Evolutionary conservation across 2,888 invertebrate genomes (phyloP), one percentile per base, ranked within the genome.

Genomic region (Rhyacophila evoluta): DNA sequence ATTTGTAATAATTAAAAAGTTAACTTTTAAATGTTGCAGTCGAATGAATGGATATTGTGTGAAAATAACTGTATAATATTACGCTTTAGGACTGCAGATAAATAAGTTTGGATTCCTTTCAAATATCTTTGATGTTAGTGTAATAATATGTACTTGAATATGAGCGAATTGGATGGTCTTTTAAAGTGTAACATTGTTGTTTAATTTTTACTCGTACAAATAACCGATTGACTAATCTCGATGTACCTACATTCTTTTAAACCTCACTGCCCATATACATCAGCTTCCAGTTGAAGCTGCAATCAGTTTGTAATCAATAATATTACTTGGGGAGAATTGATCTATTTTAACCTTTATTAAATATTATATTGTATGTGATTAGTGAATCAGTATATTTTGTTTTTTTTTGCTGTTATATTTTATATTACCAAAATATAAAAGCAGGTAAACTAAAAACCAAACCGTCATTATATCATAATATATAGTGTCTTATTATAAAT

Each of bases 31-130:
- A 55, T 19, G 12, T 55, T 55, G 55, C 55, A 55, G 55, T 55
- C 25, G 55, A 55, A 55, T 55, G 55, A 55, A 55, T 55, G 55
- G 55, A 55, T 10, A 55, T 55, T 8, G 55, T 55, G 55, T 55
- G 55, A 55, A 19, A 55, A 55, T 55, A 55, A 55, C 55, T 55
- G 55, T 55, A 55, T 55, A 25, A 55, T 55, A 55, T 55, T 15
- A 55, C 55, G 55, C 55, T 55, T 55, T 55, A 55, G 55, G 55
- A 55, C 55, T 55, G 55, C 55, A 55, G 55, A 8, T 55, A 55
- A 55, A 55, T 55, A 55, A 55, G 55, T 55, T 55, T 55, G 55
- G 25, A 55, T 55, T 55, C 55, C 55, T 55, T 55, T 55, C 19
- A 55, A 33, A 15, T 55, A 55, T 55, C 55, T 55, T 55, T 55